These are phyloP conservation scores for Brachyhypopomus occidentalis DNA, from an alignment of 2,113 vertebrate genomes.

Conservation along the genomic window DNA sequence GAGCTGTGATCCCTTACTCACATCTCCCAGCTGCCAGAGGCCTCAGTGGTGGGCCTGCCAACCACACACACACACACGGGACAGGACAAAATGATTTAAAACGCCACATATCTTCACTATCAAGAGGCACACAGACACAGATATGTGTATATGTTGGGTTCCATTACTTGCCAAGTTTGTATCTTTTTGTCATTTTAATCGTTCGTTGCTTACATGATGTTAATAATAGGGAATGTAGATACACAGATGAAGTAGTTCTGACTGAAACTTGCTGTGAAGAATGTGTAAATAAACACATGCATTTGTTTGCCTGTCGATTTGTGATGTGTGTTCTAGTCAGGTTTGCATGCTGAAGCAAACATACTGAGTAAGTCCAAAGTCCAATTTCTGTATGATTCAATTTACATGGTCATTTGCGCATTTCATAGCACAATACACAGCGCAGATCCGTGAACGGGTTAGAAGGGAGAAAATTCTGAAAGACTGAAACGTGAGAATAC, in stretches of 20 bases:
- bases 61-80: neutral
- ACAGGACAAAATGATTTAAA: conserved; percentile 3
- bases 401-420: neutral
- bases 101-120: conserved; percentile 13
- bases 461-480: conserved; percentile 1
- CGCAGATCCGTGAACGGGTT: neutral
- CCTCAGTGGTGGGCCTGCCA: neutral
- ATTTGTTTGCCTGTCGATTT: too few relatives aligned
- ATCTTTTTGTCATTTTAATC: conserved; percentile 68
- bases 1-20: conserved; percentile 42
- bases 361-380: neutral
- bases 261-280: too few relatives aligned
- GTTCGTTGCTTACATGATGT: conserved; percentile 67
- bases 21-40: conserved; percentile 9
- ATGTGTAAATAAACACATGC: conserved; percentile 34
- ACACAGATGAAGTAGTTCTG: conserved; percentile 43
- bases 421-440: too few relatives aligned
- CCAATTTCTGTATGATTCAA: neutral
- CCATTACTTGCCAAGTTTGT: conserved; percentile 37
- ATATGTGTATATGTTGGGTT: conserved; percentile 12
- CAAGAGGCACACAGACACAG: neutral
- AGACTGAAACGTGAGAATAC: neutral
- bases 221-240: conserved; percentile 64
- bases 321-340: too few relatives aligned
- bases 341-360: neutral